Conservation (phyloP, 2,888 invertebrate genomes). For the Noctua janthe region DNA sequence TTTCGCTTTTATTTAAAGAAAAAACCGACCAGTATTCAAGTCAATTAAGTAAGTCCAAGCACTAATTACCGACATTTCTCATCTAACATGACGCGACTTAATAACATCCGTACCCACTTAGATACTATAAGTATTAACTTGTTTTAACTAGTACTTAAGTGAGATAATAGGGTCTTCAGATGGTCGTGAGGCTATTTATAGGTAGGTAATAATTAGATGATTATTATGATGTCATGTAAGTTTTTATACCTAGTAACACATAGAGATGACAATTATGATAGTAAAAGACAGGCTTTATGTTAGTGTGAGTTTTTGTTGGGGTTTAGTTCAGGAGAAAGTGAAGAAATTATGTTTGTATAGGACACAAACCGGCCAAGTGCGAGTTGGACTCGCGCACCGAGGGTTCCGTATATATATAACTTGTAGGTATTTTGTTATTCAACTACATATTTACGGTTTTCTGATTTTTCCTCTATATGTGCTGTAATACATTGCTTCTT, state of each 20-base stretch:
- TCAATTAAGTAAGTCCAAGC: conserved; percentile 40
- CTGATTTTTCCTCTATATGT: too few relatives aligned
- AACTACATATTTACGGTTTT: too few relatives aligned
- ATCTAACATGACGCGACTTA: conserved; percentile 35
- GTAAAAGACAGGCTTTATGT: background rate
- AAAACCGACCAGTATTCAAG: conserved; percentile 7
- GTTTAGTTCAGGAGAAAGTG: background rate
- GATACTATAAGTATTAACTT: conserved; percentile 19
- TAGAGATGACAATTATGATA: conserved; percentile 23
- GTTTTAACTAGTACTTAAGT: conserved; percentile 15
- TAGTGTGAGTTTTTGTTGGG: background rate
- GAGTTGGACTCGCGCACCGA: too few relatives aligned
- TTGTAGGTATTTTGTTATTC: too few relatives aligned
- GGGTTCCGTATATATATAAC: too few relatives aligned
- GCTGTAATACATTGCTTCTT: too few relatives aligned
- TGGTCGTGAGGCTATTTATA: conserved; percentile 16
- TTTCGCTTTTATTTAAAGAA: conserved; percentile 34
- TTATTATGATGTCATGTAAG: background rate
- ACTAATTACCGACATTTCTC: conserved; percentile 43
- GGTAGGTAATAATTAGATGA: conserved; percentile 21
- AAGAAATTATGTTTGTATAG: too few relatives aligned
- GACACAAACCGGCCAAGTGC: too few relatives aligned
- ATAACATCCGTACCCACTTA: conserved; percentile 51
- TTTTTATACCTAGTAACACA: conserved; percentile 29
- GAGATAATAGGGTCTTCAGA: conserved; percentile 34